Evolutionary conservation across 1,140 invertebrate genomes (phyloP).

Genomic region (Drosophila punjabiensis): DNA sequence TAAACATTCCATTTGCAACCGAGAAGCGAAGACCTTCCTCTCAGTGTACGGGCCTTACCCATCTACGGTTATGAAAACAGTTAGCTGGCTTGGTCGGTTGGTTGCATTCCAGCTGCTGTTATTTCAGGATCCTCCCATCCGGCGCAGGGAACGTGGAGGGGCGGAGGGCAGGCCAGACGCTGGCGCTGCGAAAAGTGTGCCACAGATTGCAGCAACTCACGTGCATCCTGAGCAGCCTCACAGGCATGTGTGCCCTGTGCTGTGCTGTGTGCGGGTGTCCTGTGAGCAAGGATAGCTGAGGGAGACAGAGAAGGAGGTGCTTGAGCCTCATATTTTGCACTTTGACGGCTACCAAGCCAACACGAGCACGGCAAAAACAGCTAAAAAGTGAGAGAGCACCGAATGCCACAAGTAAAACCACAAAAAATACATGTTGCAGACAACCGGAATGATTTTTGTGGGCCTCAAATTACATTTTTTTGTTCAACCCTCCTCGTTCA

Average conservation of each 20-base stretch:
- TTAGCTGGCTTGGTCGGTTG: constrained; percentile 31
- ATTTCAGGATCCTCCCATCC: constrained; percentile 17
- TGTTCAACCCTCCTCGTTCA: not conserved
- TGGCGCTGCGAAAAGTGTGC: constrained; percentile 45
- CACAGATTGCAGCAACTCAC: constrained; percentile 67
- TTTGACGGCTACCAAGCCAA: constrained; percentile 55
- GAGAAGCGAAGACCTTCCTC: not conserved
- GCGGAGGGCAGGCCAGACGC: not conserved
- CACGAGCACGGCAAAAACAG: constrained; percentile 8
- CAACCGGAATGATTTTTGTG: constrained; percentile 16
- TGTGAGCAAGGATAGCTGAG: not conserved
- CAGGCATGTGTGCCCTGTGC: constrained; percentile 28
- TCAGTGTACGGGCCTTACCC: constrained; percentile 4
- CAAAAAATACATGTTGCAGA: not conserved
- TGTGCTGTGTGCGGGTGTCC: constrained; percentile 22
- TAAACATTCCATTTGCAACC: no score
- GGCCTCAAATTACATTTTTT: constrained; percentile 15
- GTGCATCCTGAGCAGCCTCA: constrained; percentile 43
- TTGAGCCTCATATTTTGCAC: constrained; percentile 60
- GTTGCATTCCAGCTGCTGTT: constrained; percentile 39
- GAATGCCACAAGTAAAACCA: constrained; percentile 29
- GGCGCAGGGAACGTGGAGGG: not conserved
- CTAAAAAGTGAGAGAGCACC: not conserved
- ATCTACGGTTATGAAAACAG: constrained; percentile 40
- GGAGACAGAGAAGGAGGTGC: constrained; percentile 20